A percentile compares a stretch with the other conserved stretches of the same genome.
Evolutionary conservation across 2,113 vertebrate species (phyloP).

Genomic region (Plecotus auritus): DNA sequence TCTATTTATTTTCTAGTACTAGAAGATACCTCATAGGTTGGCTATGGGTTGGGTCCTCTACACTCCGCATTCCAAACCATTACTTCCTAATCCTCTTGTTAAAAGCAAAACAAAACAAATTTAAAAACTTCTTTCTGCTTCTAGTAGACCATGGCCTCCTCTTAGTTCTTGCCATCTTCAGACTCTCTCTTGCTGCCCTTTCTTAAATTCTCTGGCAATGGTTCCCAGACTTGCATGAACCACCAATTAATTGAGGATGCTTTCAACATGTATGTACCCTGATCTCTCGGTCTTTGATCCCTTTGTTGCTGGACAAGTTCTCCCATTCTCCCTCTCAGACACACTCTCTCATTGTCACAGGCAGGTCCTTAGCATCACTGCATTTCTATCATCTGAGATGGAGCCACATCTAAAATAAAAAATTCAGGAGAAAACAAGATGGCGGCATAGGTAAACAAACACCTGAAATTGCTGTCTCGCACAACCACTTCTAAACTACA

Average conservation of each 20-base stretch:
- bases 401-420: neutral
- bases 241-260: neutral
- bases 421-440: no score
- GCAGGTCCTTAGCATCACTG: neutral
- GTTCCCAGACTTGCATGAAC: neutral
- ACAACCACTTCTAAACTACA: no score
- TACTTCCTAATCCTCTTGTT: neutral
- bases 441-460: no score
- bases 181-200: neutral
- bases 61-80: neutral
- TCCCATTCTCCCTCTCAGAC: neutral
- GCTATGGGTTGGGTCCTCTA: neutral
- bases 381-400: neutral
- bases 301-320: neutral
- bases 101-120: neutral
- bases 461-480: no score
- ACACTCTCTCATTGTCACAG: neutral
- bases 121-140: neutral
- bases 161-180: neutral
- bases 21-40: accelerated
- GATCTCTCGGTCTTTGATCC: neutral
- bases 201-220: neutral
- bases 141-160: neutral
- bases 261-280: neutral
- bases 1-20: neutral